These are phyloP conservation scores for Melanaphis sacchari DNA, from an alignment of 1,140 invertebrate species.

Conservation along the genomic window DNA sequence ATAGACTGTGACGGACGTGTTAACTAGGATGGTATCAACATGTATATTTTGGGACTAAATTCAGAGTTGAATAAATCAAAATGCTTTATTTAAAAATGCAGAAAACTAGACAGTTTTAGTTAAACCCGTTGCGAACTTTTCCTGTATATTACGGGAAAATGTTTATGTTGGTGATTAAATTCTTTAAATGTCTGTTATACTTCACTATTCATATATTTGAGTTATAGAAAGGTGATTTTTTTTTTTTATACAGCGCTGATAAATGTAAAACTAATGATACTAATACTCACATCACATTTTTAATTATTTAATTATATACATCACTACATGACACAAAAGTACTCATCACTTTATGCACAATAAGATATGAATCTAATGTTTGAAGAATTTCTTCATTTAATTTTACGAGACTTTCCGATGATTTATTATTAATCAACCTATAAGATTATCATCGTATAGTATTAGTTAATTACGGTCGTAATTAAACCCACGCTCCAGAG, in stretches of 20 bases:
- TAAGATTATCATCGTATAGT: slow-evolving; percentile 32
- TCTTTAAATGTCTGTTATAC: background rate
- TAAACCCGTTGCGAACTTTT: background rate
- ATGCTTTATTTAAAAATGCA: background rate
- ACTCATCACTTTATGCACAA: background rate
- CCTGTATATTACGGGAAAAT: background rate
- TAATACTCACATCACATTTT: background rate
- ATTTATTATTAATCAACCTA: slow-evolving; percentile 48
- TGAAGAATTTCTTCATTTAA: background rate
- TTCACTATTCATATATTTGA: background rate
- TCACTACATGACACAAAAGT: background rate
- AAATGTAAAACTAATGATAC: background rate
- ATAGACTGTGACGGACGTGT: background rate
- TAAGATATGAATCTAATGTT: background rate
- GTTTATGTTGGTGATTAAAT: background rate
- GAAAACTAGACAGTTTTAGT: background rate
- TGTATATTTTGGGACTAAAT: background rate
- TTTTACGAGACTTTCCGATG: background rate
- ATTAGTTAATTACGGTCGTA: slow-evolving; percentile 53
- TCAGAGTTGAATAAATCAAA: background rate
- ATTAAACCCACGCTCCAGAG: slow-evolving; percentile 18
- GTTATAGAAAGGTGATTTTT: background rate
- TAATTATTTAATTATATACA: background rate
- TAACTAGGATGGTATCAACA: background rate
- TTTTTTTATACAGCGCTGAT: background rate